phyloP scores from a whole-genome alignment of 1,140 invertebrate species.

The Patella vulgata region DNA sequence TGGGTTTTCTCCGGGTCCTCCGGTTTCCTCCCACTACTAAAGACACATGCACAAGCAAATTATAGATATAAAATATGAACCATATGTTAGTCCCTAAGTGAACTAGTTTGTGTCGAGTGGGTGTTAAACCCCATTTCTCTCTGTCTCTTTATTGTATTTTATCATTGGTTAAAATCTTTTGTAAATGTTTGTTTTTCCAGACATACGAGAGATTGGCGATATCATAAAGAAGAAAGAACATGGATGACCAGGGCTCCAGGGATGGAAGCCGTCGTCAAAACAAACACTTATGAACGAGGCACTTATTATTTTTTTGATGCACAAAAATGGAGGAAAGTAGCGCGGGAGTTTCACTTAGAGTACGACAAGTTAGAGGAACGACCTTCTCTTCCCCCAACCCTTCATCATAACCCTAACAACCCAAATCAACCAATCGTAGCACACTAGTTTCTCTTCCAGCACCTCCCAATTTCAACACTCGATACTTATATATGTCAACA shows the following conservation, averaged over 20 bases:
- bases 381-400: slow-evolving; percentile 68
- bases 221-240: slow-evolving; percentile 98
- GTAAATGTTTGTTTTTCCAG: slow-evolving; percentile 64
- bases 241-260: slow-evolving; percentile 99
- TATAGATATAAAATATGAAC: no score
- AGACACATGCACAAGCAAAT: no score
- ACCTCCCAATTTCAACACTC: no score
- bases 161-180: no score
- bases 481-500: no score
- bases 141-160: no score
- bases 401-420: slow-evolving; percentile 13
- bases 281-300: slow-evolving; percentile 93
- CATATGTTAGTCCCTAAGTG: no score
- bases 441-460: slow-evolving; percentile 6
- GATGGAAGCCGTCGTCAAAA: slow-evolving; percentile 91
- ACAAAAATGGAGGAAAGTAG: slow-evolving; percentile 90
- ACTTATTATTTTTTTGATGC: slow-evolving; percentile 99
- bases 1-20: no score
- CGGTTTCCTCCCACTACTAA: no score
- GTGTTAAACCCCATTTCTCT: no score
- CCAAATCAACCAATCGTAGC: slow-evolving; percentile 17
- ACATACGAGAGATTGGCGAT: slow-evolving; percentile 98
- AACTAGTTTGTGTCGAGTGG: no score
- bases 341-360: slow-evolving; percentile 96
- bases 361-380: slow-evolving; percentile 96